phyloP scores from a whole-genome alignment of 2,797 vertebrate species.

The Mormyrus hasselquistii region DNA sequence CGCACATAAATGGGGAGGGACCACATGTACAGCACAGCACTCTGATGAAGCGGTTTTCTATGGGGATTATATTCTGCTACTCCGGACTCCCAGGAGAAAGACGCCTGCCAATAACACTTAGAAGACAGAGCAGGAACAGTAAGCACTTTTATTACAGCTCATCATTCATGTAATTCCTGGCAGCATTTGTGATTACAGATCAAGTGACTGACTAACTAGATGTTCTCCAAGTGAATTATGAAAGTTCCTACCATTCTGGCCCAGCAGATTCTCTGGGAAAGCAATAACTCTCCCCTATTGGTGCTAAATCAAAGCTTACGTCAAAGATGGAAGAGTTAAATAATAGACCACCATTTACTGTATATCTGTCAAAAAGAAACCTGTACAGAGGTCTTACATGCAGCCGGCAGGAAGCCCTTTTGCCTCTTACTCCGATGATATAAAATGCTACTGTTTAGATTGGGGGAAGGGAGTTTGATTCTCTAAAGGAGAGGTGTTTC shows the following conservation, averaged over 20 bases:
- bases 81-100: conserved; percentile 64
- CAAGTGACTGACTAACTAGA: conserved; percentile 98
- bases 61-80: conserved; percentile 69
- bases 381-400: conserved; percentile 35
- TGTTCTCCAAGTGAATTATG: conserved; percentile 87
- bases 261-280: conserved; percentile 56
- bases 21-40: conserved; percentile 32
- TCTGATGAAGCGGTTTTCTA: conserved; percentile 64
- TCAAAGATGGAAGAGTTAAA: conserved; percentile 63
- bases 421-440: conserved; percentile 36
- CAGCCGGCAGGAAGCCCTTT: conserved; percentile 55
- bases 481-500: not conserved
- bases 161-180: conserved; percentile 93
- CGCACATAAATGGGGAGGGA: conserved; percentile 23
- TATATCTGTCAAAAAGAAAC: conserved; percentile 69
- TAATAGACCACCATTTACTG: conserved; percentile 63
- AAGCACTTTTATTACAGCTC: conserved; percentile 81
- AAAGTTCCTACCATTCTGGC: conserved; percentile 61
- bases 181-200: conserved; percentile 97
- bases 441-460: not conserved
- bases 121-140: conserved; percentile 69
- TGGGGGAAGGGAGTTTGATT: not conserved
- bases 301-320: conserved; percentile 60
- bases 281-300: conserved; percentile 62
- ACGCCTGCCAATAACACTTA: conserved; percentile 76